Evolutionary conservation across 2,797 vertebrate species (phyloP).

Genomic region (Chloroceryle amazona): DNA sequence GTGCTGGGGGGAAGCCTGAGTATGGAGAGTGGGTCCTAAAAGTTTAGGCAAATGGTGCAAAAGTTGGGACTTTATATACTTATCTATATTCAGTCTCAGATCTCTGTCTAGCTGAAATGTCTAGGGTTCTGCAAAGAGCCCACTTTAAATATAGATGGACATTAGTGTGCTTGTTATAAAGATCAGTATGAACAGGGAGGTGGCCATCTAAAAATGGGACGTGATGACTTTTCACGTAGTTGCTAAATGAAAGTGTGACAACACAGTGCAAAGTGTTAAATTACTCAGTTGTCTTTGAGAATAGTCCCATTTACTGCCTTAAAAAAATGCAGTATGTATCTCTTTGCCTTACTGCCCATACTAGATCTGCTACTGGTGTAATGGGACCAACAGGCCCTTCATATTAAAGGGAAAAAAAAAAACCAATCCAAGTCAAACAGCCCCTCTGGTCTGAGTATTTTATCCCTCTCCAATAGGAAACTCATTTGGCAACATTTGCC

Average conservation of each 20-base stretch:
- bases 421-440: not conserved
- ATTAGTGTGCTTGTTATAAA: not conserved
- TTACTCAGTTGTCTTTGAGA: not conserved
- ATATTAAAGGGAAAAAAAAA: not conserved
- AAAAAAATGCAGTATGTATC: not conserved
- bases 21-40: not conserved
- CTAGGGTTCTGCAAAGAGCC: not conserved
- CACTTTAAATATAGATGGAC: not conserved
- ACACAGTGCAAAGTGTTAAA: slow-evolving; percentile 1
- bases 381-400: not conserved
- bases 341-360: not conserved
- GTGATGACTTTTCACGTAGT: not conserved
- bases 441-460: not conserved
- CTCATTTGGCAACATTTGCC: not conserved
- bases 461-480: not conserved
- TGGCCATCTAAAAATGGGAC: slow-evolving; percentile 49
- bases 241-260: slow-evolving; percentile 39
- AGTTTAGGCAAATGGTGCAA: not conserved
- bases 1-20: not conserved
- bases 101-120: not conserved
- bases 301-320: not conserved
- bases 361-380: not conserved
- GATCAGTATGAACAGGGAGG: slow-evolving; percentile 23
- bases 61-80: not conserved
- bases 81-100: not conserved